Conservation (phyloP, 2,113 vertebrate genomes). For the Callorhinus ursinus region DNA sequence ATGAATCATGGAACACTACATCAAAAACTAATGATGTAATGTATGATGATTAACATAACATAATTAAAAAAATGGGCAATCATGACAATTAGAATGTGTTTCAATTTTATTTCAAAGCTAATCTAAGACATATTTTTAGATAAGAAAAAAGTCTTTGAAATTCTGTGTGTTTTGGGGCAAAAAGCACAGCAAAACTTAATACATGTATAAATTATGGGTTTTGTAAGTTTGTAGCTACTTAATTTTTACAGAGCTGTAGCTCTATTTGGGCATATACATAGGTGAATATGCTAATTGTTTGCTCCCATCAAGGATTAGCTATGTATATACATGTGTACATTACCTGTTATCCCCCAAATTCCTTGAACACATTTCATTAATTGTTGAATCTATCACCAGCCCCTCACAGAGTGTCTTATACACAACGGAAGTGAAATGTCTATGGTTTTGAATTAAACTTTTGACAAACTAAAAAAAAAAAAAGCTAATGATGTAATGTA, state of each 20-base stretch:
- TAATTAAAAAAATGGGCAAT: background rate
- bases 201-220: background rate
- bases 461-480: background rate
- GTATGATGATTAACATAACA: no score
- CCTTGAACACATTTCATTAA: background rate
- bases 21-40: no score
- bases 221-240: background rate
- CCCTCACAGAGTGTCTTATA: background rate
- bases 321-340: background rate
- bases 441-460: background rate
- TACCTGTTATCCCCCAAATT: background rate
- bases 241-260: background rate
- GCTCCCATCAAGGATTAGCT: background rate
- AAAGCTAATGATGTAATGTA: no score
- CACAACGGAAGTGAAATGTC: background rate
- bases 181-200: background rate
- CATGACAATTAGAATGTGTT: background rate
- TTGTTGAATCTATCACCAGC: background rate
- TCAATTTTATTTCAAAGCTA: slow-evolving; percentile 20
- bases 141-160: background rate
- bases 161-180: background rate
- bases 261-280: background rate
- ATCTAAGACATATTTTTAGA: slow-evolving; percentile 9
- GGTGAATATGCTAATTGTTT: background rate
- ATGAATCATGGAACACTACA: no score